Base-by-base conservation (phyloP, 2,888 invertebrate species). In the Matsumyia berberina region DNA sequence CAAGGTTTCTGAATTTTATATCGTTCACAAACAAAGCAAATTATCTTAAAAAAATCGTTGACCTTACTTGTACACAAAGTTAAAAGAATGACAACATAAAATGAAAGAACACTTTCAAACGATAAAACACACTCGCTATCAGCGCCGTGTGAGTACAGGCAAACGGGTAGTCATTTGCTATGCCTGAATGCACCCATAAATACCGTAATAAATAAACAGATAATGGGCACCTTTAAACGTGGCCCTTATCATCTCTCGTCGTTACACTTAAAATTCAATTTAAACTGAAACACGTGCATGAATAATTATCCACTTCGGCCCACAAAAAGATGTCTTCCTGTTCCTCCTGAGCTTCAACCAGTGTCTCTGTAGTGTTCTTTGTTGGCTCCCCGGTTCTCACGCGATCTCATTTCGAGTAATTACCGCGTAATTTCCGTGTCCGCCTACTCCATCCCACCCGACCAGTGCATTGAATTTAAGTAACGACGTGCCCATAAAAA, bases 271-370 rank as follows among this genome's bases (percentile, higher is more conserved):
- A n/a, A 51, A 29, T 39, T 8, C 8, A 35, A 44, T 31, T 73
- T 46, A 42, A 66, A 46, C 57, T 5, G 57, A 76, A 39, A 66
- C 66, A 76, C 76, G 76, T 67, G 76, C 66, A 76, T 58, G 76
- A 31, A 57, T 39, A 66, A 66, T 76, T 49, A 60, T n/a, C n/a
- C 57, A 24, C 19, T 44, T 6, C 57, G 66, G 29, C 76, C 37
- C 64, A 66, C 24, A 76, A 76, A 24, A 57, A 46, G 7, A 37
- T 12, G 46, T 5, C 35, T 46, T 74, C 64, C 46, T 57, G 57
- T 31, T 29, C 55, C 46, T 37, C 49, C 11, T 9, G 7, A 12
- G 31, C 15, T 7, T 6, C 24, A 24, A n/a, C 9, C 8, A 19
- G 5, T 39, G 53, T 53, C 33, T 15, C 51, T 15, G 9, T 12